Conservation (phyloP, 1,140 invertebrate genomes). For the Pogonomyrmex californicus region DNA sequence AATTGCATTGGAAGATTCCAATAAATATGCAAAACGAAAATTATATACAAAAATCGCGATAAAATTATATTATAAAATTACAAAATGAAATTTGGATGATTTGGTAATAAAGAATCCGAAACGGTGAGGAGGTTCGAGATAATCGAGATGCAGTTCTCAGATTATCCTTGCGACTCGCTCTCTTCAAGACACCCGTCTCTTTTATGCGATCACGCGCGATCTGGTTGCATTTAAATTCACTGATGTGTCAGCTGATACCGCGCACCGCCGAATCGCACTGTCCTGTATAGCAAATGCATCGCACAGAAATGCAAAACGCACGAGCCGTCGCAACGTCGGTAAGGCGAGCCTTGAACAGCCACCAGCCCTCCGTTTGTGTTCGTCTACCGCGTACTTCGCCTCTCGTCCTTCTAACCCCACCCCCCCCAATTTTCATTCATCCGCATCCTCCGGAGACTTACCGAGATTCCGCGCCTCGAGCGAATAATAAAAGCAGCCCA, state of each 20-base stretch:
- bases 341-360: constrained; percentile 61
- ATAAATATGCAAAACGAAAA: not conserved
- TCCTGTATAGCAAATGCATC: constrained; percentile 40
- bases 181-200: constrained; percentile 24
- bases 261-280: constrained; percentile 30
- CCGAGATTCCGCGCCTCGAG: not conserved
- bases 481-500: constrained; percentile 9
- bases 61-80: not conserved
- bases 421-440: not conserved
- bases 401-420: not conserved
- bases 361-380: constrained; percentile 42
- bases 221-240: constrained; percentile 32
- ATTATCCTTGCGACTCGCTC: constrained; percentile 10
- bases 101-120: not conserved
- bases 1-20: not conserved
- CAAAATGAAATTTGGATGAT: not conserved
- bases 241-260: constrained; percentile 49
- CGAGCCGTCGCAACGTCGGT: constrained; percentile 42
- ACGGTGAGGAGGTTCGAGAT: not conserved
- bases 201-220: not conserved
- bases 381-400: constrained; percentile 25
- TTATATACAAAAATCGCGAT: not conserved
- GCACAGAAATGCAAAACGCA: constrained; percentile 56
- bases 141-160: constrained; percentile 24
- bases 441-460: constrained; percentile 2